phyloP scores from a whole-genome alignment of 2,888 invertebrate genomes.

The Mythimna lalbum region DNA sequence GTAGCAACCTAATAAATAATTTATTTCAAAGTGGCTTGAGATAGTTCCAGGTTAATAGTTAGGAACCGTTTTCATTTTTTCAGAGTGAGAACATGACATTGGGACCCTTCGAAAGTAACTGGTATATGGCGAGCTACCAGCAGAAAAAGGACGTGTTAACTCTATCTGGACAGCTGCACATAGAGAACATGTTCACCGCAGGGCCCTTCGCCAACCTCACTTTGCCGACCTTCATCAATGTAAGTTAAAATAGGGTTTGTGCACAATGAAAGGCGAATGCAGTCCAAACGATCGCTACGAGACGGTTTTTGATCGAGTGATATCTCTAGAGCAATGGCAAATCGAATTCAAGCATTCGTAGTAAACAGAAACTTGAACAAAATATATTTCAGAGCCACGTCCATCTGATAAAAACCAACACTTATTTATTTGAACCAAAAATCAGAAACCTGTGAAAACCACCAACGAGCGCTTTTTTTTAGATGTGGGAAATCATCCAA shows the following conservation, averaged over 20 bases:
- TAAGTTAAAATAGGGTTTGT: conserved; percentile 54
- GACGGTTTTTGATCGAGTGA: too few relatives aligned
- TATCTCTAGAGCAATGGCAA: background rate
- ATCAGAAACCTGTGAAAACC: too few relatives aligned
- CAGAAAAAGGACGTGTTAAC: conserved; percentile 74
- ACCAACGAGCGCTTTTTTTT: too few relatives aligned
- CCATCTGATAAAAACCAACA: too few relatives aligned
- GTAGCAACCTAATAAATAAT: too few relatives aligned
- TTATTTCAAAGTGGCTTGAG: too few relatives aligned
- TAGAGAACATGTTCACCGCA: conserved; percentile 78
- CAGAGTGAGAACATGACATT: conserved; percentile 76
- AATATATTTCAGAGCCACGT: too few relatives aligned
- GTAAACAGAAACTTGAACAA: background rate
- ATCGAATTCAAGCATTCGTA: background rate
- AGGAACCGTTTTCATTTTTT: conserved; percentile 27
- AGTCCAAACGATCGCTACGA: background rate
- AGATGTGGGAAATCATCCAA: too few relatives aligned
- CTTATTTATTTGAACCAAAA: too few relatives aligned
- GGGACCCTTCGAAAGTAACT: conserved; percentile 83
- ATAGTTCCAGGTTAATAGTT: background rate
- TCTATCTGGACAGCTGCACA: conserved; percentile 78
- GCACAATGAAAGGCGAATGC: background rate
- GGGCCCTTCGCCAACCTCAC: conserved; percentile 84
- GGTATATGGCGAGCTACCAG: conserved; percentile 75
- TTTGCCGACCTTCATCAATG: conserved; percentile 81